A percentile compares a stretch with the other conserved stretches of the same genome.
Conservation (phyloP, 2,113 vertebrate species). For the Riparia riparia region DNA sequence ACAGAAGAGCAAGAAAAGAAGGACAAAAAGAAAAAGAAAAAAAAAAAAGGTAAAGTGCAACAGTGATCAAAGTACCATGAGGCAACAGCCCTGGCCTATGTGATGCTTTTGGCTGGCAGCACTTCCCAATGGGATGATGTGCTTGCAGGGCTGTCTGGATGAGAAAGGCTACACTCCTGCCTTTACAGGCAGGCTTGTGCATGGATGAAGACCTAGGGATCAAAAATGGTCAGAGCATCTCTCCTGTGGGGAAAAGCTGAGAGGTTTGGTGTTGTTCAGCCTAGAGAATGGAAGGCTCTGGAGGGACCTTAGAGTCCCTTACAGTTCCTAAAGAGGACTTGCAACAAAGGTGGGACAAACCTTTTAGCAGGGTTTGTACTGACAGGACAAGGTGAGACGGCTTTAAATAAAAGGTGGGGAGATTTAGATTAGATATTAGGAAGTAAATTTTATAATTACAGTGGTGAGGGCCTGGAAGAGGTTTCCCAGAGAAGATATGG, state of each 20-base stretch:
- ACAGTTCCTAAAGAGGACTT: not conserved
- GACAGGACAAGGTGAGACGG: not conserved
- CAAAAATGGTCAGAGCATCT: not conserved
- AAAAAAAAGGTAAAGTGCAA: not conserved
- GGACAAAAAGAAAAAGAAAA: not conserved
- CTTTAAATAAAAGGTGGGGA: not conserved
- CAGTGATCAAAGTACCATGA: rapidly evolving
- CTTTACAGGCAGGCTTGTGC: not conserved
- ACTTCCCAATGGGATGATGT: rapidly evolving
- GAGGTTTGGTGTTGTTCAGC: not conserved
- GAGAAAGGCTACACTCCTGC: not conserved
- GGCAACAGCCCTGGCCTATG: not conserved
- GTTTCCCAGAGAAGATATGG: not conserved
- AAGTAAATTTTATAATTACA: not conserved
- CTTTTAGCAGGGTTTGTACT: not conserved
- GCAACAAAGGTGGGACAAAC: not conserved
- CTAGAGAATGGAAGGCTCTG: not conserved
- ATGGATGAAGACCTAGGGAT: not conserved
- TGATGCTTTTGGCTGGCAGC: not conserved
- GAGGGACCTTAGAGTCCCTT: not conserved
- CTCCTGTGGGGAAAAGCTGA: not conserved
- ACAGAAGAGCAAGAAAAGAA: not conserved
- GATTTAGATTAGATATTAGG: not conserved
- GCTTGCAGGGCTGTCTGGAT: not conserved
- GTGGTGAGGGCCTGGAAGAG: not conserved